A percentile compares a stretch with the other conserved stretches of the same genome.
Conservation (phyloP, 2,113 vertebrate genomes). For the Petrocephalus zakoni region DNA sequence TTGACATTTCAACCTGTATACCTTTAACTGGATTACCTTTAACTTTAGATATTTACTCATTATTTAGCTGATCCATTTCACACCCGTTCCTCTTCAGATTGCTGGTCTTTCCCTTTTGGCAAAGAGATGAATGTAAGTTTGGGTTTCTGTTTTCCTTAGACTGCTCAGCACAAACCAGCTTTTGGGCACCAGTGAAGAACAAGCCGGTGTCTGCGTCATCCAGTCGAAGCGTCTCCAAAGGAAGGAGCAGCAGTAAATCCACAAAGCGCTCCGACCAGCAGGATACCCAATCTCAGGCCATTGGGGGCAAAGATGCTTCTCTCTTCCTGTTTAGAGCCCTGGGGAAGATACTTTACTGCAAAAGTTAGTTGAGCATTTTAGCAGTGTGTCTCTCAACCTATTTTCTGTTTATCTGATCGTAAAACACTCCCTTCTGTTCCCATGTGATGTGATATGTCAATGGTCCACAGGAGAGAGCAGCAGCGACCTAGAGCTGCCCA, state of each 20-base stretch:
- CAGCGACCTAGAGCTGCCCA: constrained; percentile 27
- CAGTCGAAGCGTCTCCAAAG: constrained; percentile 48
- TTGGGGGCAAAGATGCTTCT: constrained; percentile 85
- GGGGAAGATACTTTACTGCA: constrained; percentile 93
- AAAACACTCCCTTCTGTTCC: not conserved
- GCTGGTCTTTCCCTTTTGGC: not conserved
- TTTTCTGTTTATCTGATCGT: not conserved
- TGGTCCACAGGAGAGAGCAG: constrained; percentile 44
- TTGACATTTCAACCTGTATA: not conserved
- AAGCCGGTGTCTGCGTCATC: constrained; percentile 32
- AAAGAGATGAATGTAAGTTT: not conserved
- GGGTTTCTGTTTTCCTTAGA: constrained; percentile 38
- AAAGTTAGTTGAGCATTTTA: constrained; percentile 70
- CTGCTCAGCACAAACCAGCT: constrained; percentile 52
- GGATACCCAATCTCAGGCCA: constrained; percentile 57
- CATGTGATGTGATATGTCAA: not conserved
- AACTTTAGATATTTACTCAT: not conserved
- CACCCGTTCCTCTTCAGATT: not conserved
- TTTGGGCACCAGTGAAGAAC: constrained; percentile 60
- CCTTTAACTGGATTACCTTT: not conserved
- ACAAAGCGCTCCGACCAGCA: constrained; percentile 47
- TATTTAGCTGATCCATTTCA: not conserved
- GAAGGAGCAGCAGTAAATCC: constrained; percentile 54
- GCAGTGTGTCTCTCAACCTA: not conserved
- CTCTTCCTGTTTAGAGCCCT: constrained; percentile 93